phyloP scores from a whole-genome alignment of 2,113 vertebrate genomes.

The Monarcha castaneiventris region DNA sequence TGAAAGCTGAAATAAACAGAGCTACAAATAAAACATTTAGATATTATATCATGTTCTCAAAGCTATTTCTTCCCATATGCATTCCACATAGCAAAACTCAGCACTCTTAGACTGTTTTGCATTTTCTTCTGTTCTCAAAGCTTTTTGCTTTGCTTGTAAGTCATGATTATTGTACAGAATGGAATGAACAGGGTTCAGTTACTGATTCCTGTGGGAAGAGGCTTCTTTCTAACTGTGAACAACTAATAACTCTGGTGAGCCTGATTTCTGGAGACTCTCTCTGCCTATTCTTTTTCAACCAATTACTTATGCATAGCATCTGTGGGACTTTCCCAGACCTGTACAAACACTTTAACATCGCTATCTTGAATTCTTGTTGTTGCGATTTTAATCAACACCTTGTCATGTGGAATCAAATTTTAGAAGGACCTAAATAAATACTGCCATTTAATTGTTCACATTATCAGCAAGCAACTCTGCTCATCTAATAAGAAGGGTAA shows the following conservation, averaged over 20 bases:
- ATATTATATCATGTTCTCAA: constrained; percentile 43
- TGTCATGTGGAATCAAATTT: constrained; percentile 53
- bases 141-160: background rate
- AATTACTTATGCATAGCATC: background rate
- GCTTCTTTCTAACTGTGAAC: background rate
- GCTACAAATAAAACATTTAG: constrained; percentile 33
- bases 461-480: constrained; percentile 66
- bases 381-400: constrained; percentile 17
- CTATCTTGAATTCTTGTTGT: background rate
- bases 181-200: background rate
- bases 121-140: constrained; percentile 13
- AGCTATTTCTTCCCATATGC: background rate
- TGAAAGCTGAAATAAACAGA: constrained; percentile 59
- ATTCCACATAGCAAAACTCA: constrained; percentile 20
- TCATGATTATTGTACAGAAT: background rate
- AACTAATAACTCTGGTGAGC: background rate
- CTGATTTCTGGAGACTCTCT: background rate
- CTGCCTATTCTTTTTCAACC: background rate
- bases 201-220: background rate
- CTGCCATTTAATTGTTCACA: constrained; percentile 66
- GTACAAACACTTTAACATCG: background rate
- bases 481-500: constrained; percentile 71
- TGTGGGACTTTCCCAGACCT: background rate
- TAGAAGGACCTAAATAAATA: constrained; percentile 63
- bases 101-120: constrained; percentile 8